phyloP scores from a whole-genome alignment of 1,140 invertebrate genomes.

The Aphaenogaster ashmeadi region DNA sequence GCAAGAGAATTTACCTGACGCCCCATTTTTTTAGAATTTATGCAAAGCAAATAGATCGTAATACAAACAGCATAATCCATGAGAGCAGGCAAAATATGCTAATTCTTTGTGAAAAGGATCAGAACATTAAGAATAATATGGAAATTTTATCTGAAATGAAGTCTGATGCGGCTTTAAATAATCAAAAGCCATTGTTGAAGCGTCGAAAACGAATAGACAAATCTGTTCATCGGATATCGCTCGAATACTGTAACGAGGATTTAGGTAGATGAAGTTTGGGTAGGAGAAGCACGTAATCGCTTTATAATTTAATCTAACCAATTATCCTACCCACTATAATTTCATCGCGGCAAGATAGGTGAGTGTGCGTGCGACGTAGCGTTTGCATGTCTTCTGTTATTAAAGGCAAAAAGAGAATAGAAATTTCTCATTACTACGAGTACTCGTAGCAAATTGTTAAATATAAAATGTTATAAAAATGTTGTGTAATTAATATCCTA shows the following conservation, averaged over 20 bases:
- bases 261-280: background rate
- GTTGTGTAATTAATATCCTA: background rate
- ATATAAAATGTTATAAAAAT: background rate
- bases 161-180: background rate
- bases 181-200: conserved; percentile 4
- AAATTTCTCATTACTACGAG: background rate
- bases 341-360: conserved; percentile 11
- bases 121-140: conserved; percentile 11
- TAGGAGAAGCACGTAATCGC: conserved; percentile 23
- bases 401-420: conserved; percentile 3
- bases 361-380: background rate
- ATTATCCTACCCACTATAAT: conserved; percentile 22
- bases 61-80: background rate
- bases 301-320: conserved; percentile 48
- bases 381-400: background rate
- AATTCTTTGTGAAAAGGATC: conserved; percentile 33
- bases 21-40: conserved; percentile 9
- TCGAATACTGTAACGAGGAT: conserved; percentile 21
- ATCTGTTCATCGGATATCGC: conserved; percentile 10
- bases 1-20: background rate
- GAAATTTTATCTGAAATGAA: conserved; percentile 17
- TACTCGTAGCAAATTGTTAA: background rate
- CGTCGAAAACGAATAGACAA: background rate
- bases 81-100: background rate
- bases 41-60: conserved; percentile 29